Base-by-base conservation (phyloP, 2,113 vertebrate species). In the Lagopus muta region DNA sequence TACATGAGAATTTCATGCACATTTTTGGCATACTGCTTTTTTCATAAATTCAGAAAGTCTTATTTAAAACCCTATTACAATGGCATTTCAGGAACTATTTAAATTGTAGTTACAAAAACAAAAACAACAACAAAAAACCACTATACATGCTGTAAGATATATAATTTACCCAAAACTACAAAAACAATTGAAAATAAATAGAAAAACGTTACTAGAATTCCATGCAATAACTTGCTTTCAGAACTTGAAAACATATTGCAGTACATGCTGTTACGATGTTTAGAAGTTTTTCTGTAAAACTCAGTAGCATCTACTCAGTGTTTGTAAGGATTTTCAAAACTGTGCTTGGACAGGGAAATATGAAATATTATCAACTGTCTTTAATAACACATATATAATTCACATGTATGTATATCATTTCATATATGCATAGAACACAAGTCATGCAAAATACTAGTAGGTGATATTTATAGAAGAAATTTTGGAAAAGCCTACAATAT, bases 301-400 rank as follows among this genome's bases (percentile, higher is more conserved):
- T 94, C 73, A 86, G 43, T 66, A 89, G 86, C 88, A 96, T 95
- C 95, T 97, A 83, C 66, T 94, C 65, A 90, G 76, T 90, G 58
- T 79, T 96, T 94, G 80, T 87, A 58, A 93, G 48, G 52, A 79
- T 89, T 96, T 96, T 96, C 43, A 88, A 71, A 85, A 90, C 42
- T 92, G 84, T 55, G 2, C 25, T 79, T 61, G 95, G 42, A 67
- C 64, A 88, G 52, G 85, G 20, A 87, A 82, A 40, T 64, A 40
- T 64, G 54, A 86, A 90, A 80, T 86, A 74, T 11, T 69, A 71
- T 50, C 32, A 64, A 81, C 89, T 96, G 95, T 92, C 47, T 91
- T 89, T 89, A 87, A 72, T 42, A 88, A 20, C 16, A 73, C 2
- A 13, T 69, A 55, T 58, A 36, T 70, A 72, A 30, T 8, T 73